A percentile compares a stretch with the other conserved stretches of the same genome.
These are phyloP conservation scores for Criorhina ranunculi DNA, from an alignment of 2,888 invertebrate genomes.

Conservation along the genomic window DNA sequence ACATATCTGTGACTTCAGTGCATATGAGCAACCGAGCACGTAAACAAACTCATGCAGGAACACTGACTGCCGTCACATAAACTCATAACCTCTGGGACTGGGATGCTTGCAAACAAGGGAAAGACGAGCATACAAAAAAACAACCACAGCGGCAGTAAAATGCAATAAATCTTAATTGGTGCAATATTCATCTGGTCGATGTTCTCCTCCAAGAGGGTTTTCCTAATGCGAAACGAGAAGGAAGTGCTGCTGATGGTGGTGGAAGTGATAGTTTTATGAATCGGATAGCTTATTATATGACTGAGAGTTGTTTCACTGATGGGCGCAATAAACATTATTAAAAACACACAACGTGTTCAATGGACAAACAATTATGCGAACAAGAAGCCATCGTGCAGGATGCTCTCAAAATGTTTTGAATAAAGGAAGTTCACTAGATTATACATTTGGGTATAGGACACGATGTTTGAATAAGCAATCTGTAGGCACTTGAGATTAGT, in stretches of 20 bases:
- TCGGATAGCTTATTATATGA: background rate
- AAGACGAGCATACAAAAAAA: conserved; percentile 19
- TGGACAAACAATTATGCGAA: background rate
- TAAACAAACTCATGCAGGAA: conserved; percentile 29
- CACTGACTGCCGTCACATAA: conserved; percentile 10
- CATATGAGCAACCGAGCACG: conserved; percentile 51
- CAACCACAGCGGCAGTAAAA: conserved; percentile 40
- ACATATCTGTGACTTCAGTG: conserved; percentile 38
- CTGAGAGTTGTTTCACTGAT: conserved; percentile 28
- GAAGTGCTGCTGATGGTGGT: background rate
- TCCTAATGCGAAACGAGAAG: background rate
- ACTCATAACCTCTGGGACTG: conserved; percentile 28
- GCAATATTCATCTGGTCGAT: conserved; percentile 44
- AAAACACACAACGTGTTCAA: conserved; percentile 23
- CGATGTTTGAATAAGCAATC: too few species aligned
- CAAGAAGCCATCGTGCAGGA: background rate
- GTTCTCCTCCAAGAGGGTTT: background rate
- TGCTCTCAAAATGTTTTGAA: too few species aligned
- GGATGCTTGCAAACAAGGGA: conserved; percentile 6
- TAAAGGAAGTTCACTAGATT: too few species aligned
- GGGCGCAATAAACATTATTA: conserved; percentile 25
- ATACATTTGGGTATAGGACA: too few species aligned
- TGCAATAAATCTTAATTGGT: conserved; percentile 71
- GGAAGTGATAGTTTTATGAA: conserved; percentile 26
- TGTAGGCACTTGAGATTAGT: too few species aligned